phyloP scores from a whole-genome alignment of 2,113 vertebrate genomes.

The Athene cunicularia region DNA sequence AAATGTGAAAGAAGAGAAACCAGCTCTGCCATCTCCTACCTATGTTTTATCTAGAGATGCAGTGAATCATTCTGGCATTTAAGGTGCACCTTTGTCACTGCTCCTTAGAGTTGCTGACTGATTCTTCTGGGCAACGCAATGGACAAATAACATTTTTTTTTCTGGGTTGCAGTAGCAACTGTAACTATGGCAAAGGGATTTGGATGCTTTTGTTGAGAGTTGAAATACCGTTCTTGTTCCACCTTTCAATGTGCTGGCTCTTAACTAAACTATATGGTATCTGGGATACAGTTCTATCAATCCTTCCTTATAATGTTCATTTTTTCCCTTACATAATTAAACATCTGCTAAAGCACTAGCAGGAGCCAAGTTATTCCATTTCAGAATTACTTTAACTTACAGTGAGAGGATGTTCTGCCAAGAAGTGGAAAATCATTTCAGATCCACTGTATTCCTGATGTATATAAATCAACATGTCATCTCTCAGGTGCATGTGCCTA shows the following conservation, averaged over 20 bases:
- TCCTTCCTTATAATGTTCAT: not conserved
- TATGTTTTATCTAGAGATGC: not conserved
- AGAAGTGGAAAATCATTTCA: not conserved
- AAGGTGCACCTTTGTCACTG: not conserved
- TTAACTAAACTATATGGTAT: not conserved
- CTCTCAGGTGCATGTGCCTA: not conserved
- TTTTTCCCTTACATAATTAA: slow-evolving; percentile 23
- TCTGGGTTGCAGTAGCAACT: not conserved
- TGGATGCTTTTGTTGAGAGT: not conserved
- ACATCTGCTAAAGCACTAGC: slow-evolving; percentile 23
- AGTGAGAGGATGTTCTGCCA: not conserved
- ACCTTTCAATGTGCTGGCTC: not conserved
- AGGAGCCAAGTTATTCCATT: not conserved
- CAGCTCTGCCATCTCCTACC: not conserved
- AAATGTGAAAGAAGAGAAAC: not conserved
- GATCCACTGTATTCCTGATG: not conserved
- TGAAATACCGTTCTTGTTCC: not conserved
- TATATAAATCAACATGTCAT: not conserved
- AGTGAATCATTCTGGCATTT: not conserved
- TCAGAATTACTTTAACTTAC: not conserved
- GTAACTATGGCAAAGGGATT: not conserved
- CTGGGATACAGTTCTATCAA: not conserved
- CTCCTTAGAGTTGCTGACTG: not conserved
- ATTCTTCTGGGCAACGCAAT: not conserved
- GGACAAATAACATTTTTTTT: not conserved